Conservation (phyloP, 2,888 invertebrate species). For the Frankliniella intonsa region DNA sequence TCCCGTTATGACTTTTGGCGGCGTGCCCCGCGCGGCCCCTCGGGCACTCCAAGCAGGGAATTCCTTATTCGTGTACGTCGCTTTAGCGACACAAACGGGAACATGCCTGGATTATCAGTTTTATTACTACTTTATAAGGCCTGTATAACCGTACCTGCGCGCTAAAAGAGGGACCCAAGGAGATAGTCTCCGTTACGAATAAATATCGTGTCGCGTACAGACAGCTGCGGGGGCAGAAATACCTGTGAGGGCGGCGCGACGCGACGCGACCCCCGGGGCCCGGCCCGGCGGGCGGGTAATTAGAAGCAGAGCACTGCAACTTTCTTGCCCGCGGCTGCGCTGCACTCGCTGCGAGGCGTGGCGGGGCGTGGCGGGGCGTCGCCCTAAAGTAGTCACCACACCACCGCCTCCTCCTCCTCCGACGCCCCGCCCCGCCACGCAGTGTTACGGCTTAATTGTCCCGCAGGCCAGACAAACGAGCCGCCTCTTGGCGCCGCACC, state of each 20-base stretch:
- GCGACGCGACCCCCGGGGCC: not conserved
- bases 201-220: too few species aligned
- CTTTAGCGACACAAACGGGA: too few species aligned
- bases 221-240: too few species aligned
- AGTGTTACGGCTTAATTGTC: not conserved
- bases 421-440: not conserved
- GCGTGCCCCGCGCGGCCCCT: too few species aligned
- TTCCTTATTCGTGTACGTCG: too few species aligned
- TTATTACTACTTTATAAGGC: too few species aligned
- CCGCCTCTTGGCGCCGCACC: not conserved
- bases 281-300: not conserved
- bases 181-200: too few species aligned
- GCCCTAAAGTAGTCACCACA: slow-evolving; percentile 4
- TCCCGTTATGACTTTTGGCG: too few species aligned
- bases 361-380: not conserved
- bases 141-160: too few species aligned
- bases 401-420: not conserved
- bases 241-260: not conserved
- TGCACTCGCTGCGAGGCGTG: not conserved
- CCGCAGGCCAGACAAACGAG: not conserved
- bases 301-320: not conserved
- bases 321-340: not conserved
- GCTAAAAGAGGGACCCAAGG: too few species aligned
- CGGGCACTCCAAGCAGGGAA: too few species aligned
- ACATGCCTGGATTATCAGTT: too few species aligned